Evolutionary conservation across 53 echinoderm and acorn worm species (phyloP).

Genomic region (Paracentrotus lividus): DNA sequence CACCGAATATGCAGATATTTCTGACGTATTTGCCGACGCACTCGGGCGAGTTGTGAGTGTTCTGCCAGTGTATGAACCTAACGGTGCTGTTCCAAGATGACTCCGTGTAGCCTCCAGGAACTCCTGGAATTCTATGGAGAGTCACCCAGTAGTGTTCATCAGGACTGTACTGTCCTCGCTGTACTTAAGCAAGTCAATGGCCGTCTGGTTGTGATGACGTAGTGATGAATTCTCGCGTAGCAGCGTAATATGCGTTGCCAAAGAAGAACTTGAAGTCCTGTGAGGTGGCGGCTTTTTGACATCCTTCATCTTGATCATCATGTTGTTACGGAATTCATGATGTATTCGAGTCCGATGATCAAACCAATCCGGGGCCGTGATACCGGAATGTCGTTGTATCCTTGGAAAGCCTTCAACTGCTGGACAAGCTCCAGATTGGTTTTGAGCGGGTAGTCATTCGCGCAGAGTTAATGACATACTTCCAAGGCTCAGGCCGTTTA

Average conservation of each 20-base stretch:
- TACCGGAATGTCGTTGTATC: constrained; percentile 74
- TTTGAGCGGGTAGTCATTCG: constrained; percentile 71
- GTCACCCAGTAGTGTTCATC: constrained; percentile 80
- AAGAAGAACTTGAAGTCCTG: constrained; percentile 74
- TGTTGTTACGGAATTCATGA: constrained; percentile 46
- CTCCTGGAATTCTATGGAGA: constrained; percentile 65
- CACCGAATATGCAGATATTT: constrained; percentile 66
- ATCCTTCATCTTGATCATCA: constrained; percentile 50
- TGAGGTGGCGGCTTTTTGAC: constrained; percentile 62
- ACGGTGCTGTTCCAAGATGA: constrained; percentile 53
- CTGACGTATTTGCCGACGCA: constrained; percentile 65
- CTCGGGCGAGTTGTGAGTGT: constrained; percentile 18
- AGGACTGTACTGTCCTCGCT: constrained; percentile 69
- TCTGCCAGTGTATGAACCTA: constrained; percentile 62
- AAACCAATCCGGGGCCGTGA: constrained; percentile 72
- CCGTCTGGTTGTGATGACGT: constrained; percentile 61
- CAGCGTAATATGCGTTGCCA: constrained; percentile 70
- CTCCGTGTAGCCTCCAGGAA: constrained; percentile 69
- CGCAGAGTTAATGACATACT: constrained; percentile 75
- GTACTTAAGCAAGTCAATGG: constrained; percentile 59
- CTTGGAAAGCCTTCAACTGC: constrained; percentile 68
- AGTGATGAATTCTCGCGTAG: constrained; percentile 49
- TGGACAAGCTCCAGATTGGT: constrained; percentile 70
- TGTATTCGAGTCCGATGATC: constrained; percentile 59
- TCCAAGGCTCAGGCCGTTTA: constrained; percentile 54